Evolutionary conservation across 1,140 invertebrate species (phyloP).

Genomic region (Caerostris extrusa): DNA sequence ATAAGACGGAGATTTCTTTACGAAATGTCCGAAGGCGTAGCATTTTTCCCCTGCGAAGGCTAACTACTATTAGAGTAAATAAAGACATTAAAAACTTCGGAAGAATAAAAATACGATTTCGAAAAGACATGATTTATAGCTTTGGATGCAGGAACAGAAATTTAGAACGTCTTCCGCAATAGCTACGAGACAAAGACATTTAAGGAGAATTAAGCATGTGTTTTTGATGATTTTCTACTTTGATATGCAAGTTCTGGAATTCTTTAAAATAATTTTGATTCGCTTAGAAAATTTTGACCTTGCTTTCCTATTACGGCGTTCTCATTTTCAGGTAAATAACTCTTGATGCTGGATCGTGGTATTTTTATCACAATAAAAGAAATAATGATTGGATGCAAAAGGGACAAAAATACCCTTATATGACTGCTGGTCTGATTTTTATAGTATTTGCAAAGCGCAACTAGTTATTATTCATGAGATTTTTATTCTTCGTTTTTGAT

Average conservation of each 20-base stretch:
- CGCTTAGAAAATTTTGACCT: not conserved
- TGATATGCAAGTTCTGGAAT: not conserved
- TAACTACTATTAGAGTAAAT: constrained; percentile 8
- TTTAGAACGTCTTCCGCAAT: constrained; percentile 25
- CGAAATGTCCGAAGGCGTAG: constrained; percentile 7
- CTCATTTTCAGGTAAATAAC: not conserved
- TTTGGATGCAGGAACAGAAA: not conserved
- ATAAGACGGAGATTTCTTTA: not conserved
- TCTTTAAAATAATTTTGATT: not conserved
- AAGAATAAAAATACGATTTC: constrained; percentile 23
- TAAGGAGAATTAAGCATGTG: not conserved
- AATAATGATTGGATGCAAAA: too few relatives aligned
- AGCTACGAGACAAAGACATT: constrained; percentile 18
- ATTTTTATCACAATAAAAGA: not conserved
- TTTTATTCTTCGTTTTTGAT: too few relatives aligned
- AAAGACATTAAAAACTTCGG: constrained; percentile 27
- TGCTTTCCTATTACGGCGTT: not conserved
- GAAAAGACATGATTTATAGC: constrained; percentile 38
- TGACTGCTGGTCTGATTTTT: too few relatives aligned
- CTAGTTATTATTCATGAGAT: too few relatives aligned
- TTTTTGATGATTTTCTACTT: not conserved
- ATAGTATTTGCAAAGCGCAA: too few relatives aligned
- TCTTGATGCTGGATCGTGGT: not conserved
- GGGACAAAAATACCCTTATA: too few relatives aligned
- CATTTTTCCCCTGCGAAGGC: not conserved